These are phyloP conservation scores for Chaetorhynchus papuensis DNA, from an alignment of 2,113 vertebrate species.

Conservation along the genomic window DNA sequence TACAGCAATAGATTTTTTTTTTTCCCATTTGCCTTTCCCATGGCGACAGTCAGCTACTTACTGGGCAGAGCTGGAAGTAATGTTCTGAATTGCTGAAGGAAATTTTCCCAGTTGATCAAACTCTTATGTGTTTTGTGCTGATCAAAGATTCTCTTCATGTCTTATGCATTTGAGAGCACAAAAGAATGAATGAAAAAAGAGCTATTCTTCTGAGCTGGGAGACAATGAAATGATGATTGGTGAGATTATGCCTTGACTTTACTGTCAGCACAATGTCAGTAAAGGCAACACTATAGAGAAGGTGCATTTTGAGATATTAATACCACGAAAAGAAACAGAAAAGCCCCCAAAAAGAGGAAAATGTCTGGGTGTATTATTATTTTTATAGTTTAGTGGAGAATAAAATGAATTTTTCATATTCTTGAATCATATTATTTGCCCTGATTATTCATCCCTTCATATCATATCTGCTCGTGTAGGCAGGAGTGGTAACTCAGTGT, in stretches of 20 bases:
- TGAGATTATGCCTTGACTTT: slow-evolving; percentile 40
- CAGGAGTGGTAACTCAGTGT: background rate
- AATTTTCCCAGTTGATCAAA: slow-evolving; percentile 37
- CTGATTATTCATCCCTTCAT: background rate
- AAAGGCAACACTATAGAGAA: background rate
- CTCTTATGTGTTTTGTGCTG: background rate
- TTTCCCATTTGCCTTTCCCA: background rate
- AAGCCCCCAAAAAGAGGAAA: background rate
- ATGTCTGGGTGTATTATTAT: background rate
- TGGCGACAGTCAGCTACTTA: slow-evolving; percentile 24
- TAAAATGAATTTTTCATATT: background rate
- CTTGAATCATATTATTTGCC: background rate
- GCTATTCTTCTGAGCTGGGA: slow-evolving; percentile 4
- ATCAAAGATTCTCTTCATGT: slow-evolving; percentile 50
- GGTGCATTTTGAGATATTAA: background rate
- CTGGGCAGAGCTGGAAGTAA: slow-evolving; percentile 18
- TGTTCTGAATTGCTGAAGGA: slow-evolving; percentile 14
- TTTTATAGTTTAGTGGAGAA: background rate
- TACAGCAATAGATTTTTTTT: background rate
- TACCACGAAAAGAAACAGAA: background rate
- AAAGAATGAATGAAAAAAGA: slow-evolving; percentile 12
- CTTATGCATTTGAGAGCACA: slow-evolving; percentile 3
- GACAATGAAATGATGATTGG: slow-evolving; percentile 57
- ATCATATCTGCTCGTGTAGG: background rate
- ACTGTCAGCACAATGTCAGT: slow-evolving; percentile 41